These are phyloP conservation scores for Euleptes europaea DNA, from an alignment of 2,113 vertebrate species.

Conservation along the genomic window DNA sequence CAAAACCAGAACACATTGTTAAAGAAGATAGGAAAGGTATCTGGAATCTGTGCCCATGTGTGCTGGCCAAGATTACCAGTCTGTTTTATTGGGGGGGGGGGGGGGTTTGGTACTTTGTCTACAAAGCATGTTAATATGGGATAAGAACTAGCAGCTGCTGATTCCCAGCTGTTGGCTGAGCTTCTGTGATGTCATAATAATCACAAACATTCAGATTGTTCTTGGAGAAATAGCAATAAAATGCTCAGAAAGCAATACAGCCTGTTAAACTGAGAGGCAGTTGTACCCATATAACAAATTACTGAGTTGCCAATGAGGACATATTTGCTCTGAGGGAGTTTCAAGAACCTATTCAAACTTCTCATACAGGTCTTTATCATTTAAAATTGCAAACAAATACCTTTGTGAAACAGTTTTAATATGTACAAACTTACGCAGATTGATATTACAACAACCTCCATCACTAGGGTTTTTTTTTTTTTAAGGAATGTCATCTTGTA, in stretches of 20 bases:
- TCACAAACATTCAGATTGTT: neutral
- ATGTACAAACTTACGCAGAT: conserved; percentile 59
- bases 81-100: neutral
- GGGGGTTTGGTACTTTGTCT: neutral
- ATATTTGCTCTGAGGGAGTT: neutral
- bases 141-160: no score
- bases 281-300: neutral
- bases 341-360: neutral
- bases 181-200: neutral
- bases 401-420: conserved; percentile 24
- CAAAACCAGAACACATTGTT: no score
- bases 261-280: neutral
- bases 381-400: conserved; percentile 50
- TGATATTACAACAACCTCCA: conserved; percentile 58
- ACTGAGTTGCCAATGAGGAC: neutral
- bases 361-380: conserved; percentile 15
- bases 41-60: neutral
- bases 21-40: neutral
- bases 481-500: conserved; percentile 31
- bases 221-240: neutral
- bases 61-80: neutral
- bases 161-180: neutral
- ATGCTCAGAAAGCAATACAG: neutral
- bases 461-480: conserved; percentile 10
- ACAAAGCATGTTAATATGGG: neutral